Evolutionary conservation across 2,888 invertebrate genomes (phyloP), one percentile per base, ranked within the genome.

Genomic region (Leptopilina myrica): DNA sequence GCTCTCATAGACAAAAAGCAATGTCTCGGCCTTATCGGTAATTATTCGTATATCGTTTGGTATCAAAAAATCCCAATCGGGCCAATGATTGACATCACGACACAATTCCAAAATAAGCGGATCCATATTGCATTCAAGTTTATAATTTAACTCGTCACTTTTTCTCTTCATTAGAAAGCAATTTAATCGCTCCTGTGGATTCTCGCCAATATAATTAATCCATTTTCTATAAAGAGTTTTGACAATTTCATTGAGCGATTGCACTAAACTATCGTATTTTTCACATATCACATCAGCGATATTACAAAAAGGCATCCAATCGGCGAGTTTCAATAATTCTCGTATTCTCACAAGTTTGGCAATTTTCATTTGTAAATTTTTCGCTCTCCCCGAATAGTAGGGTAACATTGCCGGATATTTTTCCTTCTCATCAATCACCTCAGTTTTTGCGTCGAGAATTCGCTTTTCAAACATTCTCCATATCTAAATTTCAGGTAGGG

Each of bases 71-170:
- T 93, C 93, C 40, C 97, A 89, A 76, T 94, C 93, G 85, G 95
- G 94, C 95, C 97, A 97, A 89, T 95, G 95, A 79, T 93, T 92
- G 0, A 95, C 95, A 91, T 97, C 96, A 81, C 94, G 93, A 88
- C 95, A 95, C 65, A 96, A 92, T 79, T 95, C 94, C 87, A 96
- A 88, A 77, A 96, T 92, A 64, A 93, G 93, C 79, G 95, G 95
- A 88, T 97, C 96, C 84, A 97, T 95, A 90, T 97, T 97, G 89
- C 95, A 95, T 89, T 96, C 95, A 81, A 97, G 90, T 69, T 96
- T 92, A 0, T 95, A 96, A 8, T 91, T 90, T 14, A 83, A 90
- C 5, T 92, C 92, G 9, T 92, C 89, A 20, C 91, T 89, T 88
- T 95, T 96, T 81, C 95, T 94, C 80, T 94, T 92, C 94, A 98